Evolutionary conservation across 2,888 invertebrate species (phyloP), one percentile per base, ranked within the genome.

Genomic region (Eucera pruinosa): DNA sequence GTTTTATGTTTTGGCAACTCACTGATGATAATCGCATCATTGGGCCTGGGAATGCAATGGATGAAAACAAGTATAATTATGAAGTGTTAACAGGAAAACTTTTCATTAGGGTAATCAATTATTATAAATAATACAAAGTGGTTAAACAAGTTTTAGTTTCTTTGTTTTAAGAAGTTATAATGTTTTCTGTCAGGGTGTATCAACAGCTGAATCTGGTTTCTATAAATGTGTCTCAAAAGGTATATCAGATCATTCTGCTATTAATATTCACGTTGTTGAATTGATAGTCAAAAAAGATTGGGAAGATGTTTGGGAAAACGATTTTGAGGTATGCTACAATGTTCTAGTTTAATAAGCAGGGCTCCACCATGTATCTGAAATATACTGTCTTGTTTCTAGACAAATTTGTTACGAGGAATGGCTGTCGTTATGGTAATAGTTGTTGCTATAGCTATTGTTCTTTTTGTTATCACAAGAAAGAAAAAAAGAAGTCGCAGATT

Each of bases 1-100:
- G 94, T 86, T 96, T 96, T 86, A 94, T 95, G 93, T 95, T 95
- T 89, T 96, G 96, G 96, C 93, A 95, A 84, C 92, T 95, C 85
- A 89, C 89, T 3, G 90, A 92, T 65, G 93, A 94, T 55, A 93
- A 93, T 77, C 91, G 93, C 84, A 93, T 95, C 41, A 94, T 96
- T 80, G 95, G 95, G 1, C 95, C 95, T 25, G 94, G 94, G 43
- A 95, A 95, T 92, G 86, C 92, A 47, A 93, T 94, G 88, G 94
- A 95, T 90, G 93, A 93, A 80, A 92, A 93, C 55, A 96, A 95
- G 91, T 96, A 95, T 88, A 95, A 95, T 88, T 96, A 95, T 92
- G 95, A 95, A 92, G 95, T 95, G 13, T 92, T 95, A 54, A 95
- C 95, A 57, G 96, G 96, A 83, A 95, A 94, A 86, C 93, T 96